These are phyloP conservation scores for Adela reaumurella DNA, from an alignment of 2,888 invertebrate genomes.

Conservation along the genomic window DNA sequence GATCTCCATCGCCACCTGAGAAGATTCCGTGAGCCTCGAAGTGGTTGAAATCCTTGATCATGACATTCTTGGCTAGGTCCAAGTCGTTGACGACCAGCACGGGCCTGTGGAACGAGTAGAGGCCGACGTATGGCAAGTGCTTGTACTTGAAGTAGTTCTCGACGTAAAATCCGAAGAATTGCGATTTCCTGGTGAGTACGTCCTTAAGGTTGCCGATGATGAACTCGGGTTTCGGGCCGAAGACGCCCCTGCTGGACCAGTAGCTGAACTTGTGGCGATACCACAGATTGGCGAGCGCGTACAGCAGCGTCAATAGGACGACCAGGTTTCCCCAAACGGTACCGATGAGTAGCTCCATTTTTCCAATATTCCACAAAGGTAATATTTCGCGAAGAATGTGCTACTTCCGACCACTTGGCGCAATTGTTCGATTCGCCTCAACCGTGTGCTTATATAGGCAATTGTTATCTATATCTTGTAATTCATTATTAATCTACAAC, in stretches of 20 bases:
- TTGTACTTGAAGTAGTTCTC: conserved; percentile 56
- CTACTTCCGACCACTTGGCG: too few relatives aligned
- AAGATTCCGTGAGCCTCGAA: conserved; percentile 65
- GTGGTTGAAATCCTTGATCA: conserved; percentile 60
- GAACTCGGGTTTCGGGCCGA: conserved; percentile 52
- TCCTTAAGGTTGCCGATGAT: conserved; percentile 61
- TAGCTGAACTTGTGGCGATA: conserved; percentile 47
- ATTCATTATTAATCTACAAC: too few relatives aligned
- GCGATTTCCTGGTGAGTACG: conserved; percentile 50
- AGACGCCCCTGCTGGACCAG: conserved; percentile 58
- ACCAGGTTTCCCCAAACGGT: not conserved
- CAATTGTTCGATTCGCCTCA: too few relatives aligned
- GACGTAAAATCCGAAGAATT: conserved; percentile 59
- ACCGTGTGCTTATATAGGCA: too few relatives aligned
- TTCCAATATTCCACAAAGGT: too few relatives aligned
- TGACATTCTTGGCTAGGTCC: conserved; percentile 55
- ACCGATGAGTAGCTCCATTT: not conserved
- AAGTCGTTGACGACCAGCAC: conserved; percentile 61
- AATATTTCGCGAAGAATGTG: too few relatives aligned
- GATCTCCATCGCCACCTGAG: conserved; percentile 58
- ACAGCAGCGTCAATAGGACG: not conserved
- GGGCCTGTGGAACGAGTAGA: conserved; percentile 61
- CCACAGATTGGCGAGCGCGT: conserved; percentile 20
- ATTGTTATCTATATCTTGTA: too few relatives aligned
- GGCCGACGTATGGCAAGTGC: conserved; percentile 48